These are phyloP conservation scores for Nettapus auritus DNA, from an alignment of 2,113 vertebrate genomes.

Conservation along the genomic window DNA sequence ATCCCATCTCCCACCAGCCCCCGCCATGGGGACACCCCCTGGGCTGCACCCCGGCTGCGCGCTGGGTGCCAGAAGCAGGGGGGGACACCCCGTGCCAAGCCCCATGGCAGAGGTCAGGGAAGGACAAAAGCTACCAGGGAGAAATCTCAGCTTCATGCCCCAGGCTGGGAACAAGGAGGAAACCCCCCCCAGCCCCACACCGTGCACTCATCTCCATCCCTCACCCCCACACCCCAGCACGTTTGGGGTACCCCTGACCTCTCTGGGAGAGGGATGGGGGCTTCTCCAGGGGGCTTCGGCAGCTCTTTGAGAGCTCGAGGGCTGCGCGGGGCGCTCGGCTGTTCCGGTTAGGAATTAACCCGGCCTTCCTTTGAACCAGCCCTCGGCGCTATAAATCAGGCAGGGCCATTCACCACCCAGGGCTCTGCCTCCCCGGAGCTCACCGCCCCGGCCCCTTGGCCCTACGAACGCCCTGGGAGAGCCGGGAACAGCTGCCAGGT, in stretches of 20 bases:
- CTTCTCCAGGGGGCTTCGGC: neutral
- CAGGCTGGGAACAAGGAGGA: neutral
- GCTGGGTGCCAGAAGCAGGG: neutral
- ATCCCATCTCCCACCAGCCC: neutral
- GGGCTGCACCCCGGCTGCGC: neutral
- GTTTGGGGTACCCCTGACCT: neutral
- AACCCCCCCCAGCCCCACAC: neutral
- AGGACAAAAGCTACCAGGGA: neutral
- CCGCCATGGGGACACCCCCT: fast-evolving
- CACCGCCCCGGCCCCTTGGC: slow-evolving; percentile 42
- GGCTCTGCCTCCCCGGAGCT: slow-evolving; percentile 57
- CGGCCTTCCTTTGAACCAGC: slow-evolving; percentile 74
- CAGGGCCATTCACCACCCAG: slow-evolving; percentile 72
- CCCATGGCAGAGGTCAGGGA: neutral
- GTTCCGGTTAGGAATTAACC: slow-evolving; percentile 73
- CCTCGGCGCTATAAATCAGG: slow-evolving; percentile 68
- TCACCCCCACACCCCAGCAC: neutral
- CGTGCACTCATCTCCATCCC: neutral
- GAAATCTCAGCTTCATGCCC: neutral
- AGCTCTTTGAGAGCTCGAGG: neutral
- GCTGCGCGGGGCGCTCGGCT: slow-evolving; percentile 43
- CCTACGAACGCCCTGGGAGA: slow-evolving; percentile 50
- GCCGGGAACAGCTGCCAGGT: slow-evolving; percentile 71
- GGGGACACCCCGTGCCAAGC: neutral
- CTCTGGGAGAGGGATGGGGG: neutral